A percentile compares a stretch with the other conserved stretches of the same genome.
phyloP scores from a whole-genome alignment of 2,888 invertebrate genomes.

The Chydorus sphaericus region DNA sequence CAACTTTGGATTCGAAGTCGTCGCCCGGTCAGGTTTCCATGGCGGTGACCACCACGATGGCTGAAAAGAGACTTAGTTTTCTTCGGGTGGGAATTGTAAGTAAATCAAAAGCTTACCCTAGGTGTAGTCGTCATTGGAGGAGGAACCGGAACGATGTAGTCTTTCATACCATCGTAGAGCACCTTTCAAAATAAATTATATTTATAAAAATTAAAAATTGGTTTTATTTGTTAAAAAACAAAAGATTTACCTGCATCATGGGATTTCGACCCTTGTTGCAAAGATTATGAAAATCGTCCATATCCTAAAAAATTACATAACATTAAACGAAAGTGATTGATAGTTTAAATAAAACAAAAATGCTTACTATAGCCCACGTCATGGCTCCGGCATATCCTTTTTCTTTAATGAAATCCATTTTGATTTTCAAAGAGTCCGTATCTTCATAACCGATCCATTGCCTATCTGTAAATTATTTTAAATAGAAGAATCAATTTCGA shows the following conservation, averaged over 20 bases:
- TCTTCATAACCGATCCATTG: constrained; percentile 88
- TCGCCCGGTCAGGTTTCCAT: not conserved
- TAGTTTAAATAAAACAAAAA: not conserved
- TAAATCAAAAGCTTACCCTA: not conserved
- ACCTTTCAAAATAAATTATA: constrained; percentile 15
- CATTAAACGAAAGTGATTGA: not conserved
- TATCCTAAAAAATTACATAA: constrained; percentile 36
- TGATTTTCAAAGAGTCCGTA: constrained; percentile 61
- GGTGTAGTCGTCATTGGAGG: constrained; percentile 32
- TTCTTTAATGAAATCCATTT: constrained; percentile 73
- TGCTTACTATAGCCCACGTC: constrained; percentile 61
- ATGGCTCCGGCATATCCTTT: constrained; percentile 73
- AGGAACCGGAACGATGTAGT: constrained; percentile 43
- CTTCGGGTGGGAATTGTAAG: not conserved
- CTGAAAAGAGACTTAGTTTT: not conserved
- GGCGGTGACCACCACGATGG: constrained; percentile 13
- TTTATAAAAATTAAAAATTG: not conserved
- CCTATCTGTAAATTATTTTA: not conserved
- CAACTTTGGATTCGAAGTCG: constrained; percentile 6
- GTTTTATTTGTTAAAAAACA: not conserved
- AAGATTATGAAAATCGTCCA: constrained; percentile 66
- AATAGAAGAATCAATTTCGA: not conserved
- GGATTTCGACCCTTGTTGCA: constrained; percentile 21
- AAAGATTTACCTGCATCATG: constrained; percentile 18
- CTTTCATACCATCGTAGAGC: constrained; percentile 39